phyloP scores from a whole-genome alignment of 2,888 invertebrate species.

The Eucriotettix oculatus region DNA sequence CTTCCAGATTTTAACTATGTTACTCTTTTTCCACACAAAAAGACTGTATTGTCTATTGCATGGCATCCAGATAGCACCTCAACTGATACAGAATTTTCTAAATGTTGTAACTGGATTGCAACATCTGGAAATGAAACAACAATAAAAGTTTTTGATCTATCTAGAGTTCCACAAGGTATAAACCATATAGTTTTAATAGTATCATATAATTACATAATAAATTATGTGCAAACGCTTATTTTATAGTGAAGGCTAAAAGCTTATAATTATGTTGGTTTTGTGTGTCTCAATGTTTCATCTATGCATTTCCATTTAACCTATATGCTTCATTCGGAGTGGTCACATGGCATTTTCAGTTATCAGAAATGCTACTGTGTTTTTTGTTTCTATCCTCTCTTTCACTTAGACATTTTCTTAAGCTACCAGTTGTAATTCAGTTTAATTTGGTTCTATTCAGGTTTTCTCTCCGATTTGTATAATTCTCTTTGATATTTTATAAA shows the following conservation, averaged over 20 bases:
- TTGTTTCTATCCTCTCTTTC: too few relatives aligned
- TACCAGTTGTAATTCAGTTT: too few relatives aligned
- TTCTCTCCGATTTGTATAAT: too few relatives aligned
- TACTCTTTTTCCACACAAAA: conserved; percentile 32
- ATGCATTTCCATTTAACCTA: too few relatives aligned
- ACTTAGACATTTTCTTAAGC: too few relatives aligned
- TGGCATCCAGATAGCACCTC: conserved; percentile 60
- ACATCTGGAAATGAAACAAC: conserved; percentile 33
- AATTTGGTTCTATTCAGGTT: too few relatives aligned
- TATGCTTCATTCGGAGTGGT: too few relatives aligned
- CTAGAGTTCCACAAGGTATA: background rate
- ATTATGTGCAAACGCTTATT: background rate
- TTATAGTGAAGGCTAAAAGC: background rate
- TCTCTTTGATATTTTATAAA: too few relatives aligned
- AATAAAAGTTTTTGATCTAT: conserved; percentile 34
- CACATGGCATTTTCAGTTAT: too few relatives aligned
- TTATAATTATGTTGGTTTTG: too few relatives aligned
- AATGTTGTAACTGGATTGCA: conserved; percentile 44
- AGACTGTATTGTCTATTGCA: conserved; percentile 42
- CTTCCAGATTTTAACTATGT: conserved; percentile 18
- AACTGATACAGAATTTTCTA: conserved; percentile 34
- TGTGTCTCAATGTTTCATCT: too few relatives aligned
- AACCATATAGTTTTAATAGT: background rate
- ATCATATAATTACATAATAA: background rate
- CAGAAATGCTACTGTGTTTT: too few relatives aligned